Conservation (phyloP, 2,888 invertebrate species). For the Eueremaeus valkanovi region DNA sequence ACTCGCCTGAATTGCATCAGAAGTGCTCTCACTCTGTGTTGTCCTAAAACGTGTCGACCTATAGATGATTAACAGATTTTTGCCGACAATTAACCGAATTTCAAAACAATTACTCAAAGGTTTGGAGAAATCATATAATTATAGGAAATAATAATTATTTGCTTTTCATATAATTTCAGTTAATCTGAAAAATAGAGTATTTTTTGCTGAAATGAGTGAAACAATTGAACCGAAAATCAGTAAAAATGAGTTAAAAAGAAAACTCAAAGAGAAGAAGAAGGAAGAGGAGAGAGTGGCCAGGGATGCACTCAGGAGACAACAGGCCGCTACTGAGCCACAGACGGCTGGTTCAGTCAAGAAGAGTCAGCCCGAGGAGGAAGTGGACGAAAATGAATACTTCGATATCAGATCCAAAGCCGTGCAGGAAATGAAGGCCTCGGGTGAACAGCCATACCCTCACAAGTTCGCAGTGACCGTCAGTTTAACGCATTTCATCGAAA, state of each 20-base stretch:
- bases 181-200: background rate
- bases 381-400: constrained; percentile 91
- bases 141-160: background rate
- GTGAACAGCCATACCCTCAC: constrained; percentile 89
- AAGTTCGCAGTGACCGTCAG: constrained; percentile 90
- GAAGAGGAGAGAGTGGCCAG: constrained; percentile 84
- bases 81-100: background rate
- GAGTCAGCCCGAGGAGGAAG: constrained; percentile 62
- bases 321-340: constrained; percentile 51
- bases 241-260: constrained; percentile 82
- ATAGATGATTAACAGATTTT: constrained; percentile 1
- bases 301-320: constrained; percentile 46
- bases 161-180: background rate
- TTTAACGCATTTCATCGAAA: constrained; percentile 78
- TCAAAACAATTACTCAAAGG: constrained; percentile 21
- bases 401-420: constrained; percentile 76
- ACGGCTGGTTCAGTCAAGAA: constrained; percentile 52
- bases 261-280: constrained; percentile 87
- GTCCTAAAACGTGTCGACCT: background rate
- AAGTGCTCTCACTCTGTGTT: background rate
- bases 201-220: constrained; percentile 27
- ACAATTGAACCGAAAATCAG: constrained; percentile 39
- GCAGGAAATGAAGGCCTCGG: constrained; percentile 69
- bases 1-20: background rate
- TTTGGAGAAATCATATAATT: background rate